Evolutionary conservation across 2,888 invertebrate species (phyloP), one percentile per base, ranked within the genome.

Genomic region (Cryptops parisi): DNA sequence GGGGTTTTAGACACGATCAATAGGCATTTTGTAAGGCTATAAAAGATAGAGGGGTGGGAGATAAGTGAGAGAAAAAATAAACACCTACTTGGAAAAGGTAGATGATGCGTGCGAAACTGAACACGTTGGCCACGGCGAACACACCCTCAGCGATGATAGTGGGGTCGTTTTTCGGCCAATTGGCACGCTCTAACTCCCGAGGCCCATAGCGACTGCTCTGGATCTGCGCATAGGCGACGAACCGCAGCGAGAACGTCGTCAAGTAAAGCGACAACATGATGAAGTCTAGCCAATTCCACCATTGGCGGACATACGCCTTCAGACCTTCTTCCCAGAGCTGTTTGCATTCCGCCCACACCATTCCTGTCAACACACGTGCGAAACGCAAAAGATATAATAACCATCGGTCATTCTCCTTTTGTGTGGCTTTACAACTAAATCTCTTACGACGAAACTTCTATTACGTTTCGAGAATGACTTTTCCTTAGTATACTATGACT

Each of bases 221-320:
- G n/a, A 64, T 1, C 58, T 50, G 24, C 5, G 61, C 57, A 56
- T 64, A 70, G 19, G 70, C 71, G 3, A 70, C 69, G 2, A 68
- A 66, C 52, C 74, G 65, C 1, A 75, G 65, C 1, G 73, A 69
- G 60, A 75, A 72, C 2, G 74, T 73, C 56, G 72, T 70, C 33
- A 75, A 64, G 61, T 75, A 75, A 6, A 75, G 66, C 21, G 74
- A 73, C 15, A 75, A 66, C 75, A 75, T 75, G 57, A 74, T 70
- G 60, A 75, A 75, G 62, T 75, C 75, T 41, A 75, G 65, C 74
- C 74, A 75, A 63, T 75, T 75, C 75, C 75, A 75, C 74, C 74
- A 75, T 60, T 75, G 75, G 15, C 69, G 64, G 23, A 72, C 66
- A 62, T 75, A 75, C 22, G 72, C 72, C 55, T 70, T 71, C 49